Evolutionary conservation across 2,113 vertebrate species (phyloP), one percentile per base, ranked within the genome.

Genomic region (Uropsilus gracilis): DNA sequence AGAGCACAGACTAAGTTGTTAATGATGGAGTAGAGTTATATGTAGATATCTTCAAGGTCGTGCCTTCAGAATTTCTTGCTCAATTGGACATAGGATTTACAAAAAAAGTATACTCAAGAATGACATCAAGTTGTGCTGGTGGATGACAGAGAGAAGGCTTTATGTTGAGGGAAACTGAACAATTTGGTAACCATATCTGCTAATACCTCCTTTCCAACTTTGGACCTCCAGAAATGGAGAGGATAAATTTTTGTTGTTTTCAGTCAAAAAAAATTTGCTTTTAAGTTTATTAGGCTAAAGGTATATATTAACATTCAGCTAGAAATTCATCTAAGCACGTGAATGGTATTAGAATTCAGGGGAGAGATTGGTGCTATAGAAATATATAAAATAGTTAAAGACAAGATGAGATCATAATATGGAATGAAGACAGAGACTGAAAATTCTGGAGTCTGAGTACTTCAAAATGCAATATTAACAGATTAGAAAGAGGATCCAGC

Each of bases 31-130:
- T 64, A 28, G 34, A 12, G 30, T 39, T 12, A 17, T 8, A 50
- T 82, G 57, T 11, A 55, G 28, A 14, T 73, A 50, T 83, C 63
- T 59, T 71, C 42, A 42, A 69, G 59, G 5, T 46, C 81, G 30
- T 89, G 39, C 46, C 34, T 91, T 86, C 14, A 80, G n/a, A 34
- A 85, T 63, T 84, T 73, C 34, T 17, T 93, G 42, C 39, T 69
- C 26, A 28, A 39, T 68, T 71, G 44, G 22, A 66, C 77, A 34
- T 8, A 26, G 8, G 12, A 55, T 94, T 82, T 86, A 8, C 64
- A 82, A 89, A 75, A 75, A 63, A 80, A 89, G 68, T 76, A 8
- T 9, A 91, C 89, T 53, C 48, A 72, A 34, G 22, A 83, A 89
- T 89, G 46, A 89, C 24, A 53, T 42, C 20, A 55, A 66, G 4